These are phyloP conservation scores for Eucidaris tribuloides DNA, from an alignment of 35 echinoderm and acorn worm genomes.

Conservation along the genomic window DNA sequence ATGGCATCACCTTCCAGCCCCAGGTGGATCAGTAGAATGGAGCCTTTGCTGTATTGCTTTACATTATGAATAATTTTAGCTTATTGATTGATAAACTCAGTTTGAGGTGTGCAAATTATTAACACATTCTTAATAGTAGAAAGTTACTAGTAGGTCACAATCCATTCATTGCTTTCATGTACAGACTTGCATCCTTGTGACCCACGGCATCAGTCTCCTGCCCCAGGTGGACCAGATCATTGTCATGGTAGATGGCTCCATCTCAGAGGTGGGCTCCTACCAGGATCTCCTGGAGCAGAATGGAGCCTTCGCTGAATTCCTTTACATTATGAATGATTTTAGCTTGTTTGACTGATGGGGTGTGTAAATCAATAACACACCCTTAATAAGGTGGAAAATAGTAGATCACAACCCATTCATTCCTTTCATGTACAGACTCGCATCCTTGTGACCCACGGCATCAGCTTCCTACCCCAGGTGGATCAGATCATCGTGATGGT, in stretches of 20 bases:
- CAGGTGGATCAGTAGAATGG: conserved; percentile 91
- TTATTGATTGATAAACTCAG: too few relatives aligned
- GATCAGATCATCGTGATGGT: conserved; percentile 87
- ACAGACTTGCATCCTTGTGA: conserved; percentile 84
- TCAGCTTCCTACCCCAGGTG: conserved; percentile 87
- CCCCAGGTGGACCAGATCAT: conserved; percentile 93
- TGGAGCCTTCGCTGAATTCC: conserved; percentile 87
- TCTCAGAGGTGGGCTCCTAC: conserved; percentile 86
- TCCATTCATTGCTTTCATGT: too few relatives aligned
- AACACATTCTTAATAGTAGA: too few relatives aligned
- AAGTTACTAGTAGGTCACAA: too few relatives aligned
- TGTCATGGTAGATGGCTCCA: conserved; percentile 64
- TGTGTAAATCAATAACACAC: too few relatives aligned
- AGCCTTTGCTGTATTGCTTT: too few relatives aligned
- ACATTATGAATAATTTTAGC: too few relatives aligned
- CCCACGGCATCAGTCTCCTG: conserved; percentile 83
- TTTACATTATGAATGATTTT: too few relatives aligned
- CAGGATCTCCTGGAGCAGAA: conserved; percentile 70
- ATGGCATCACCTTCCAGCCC: conserved; percentile 83
- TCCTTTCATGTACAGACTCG: conserved; percentile 63
- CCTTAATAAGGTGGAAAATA: too few relatives aligned
- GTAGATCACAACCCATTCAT: too few relatives aligned
- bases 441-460: conserved; percentile 86
- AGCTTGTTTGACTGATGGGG: too few relatives aligned
- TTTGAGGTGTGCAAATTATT: too few relatives aligned